phyloP scores from a whole-genome alignment of 2,797 vertebrate genomes.

The Hyperoplus immaculatus region DNA sequence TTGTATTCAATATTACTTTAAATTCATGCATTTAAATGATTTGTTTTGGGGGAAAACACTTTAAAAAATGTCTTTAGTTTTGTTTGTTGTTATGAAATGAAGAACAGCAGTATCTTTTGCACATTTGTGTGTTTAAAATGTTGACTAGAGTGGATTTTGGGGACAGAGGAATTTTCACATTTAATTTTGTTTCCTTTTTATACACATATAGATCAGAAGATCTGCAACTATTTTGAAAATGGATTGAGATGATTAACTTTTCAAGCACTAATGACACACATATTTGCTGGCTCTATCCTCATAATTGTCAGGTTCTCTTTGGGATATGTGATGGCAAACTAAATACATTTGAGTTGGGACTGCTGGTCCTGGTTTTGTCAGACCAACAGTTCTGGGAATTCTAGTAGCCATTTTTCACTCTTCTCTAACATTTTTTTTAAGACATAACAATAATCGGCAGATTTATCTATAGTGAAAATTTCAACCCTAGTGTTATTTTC shows the following conservation, averaged over 20 bases:
- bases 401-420: neutral
- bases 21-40: neutral
- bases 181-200: neutral
- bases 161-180: neutral
- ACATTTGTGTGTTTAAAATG: constrained; percentile 6
- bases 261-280: neutral
- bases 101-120: neutral
- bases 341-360: neutral
- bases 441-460: too few relatives aligned
- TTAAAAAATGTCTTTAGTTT: too few relatives aligned
- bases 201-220: neutral
- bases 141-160: constrained; percentile 2
- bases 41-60: neutral
- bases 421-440: neutral
- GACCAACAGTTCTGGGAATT: neutral
- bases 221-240: neutral
- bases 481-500: neutral
- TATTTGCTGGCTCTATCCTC: neutral
- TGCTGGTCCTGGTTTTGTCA: too few relatives aligned
- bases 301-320: neutral
- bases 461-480: neutral
- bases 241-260: neutral
- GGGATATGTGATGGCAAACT: neutral
- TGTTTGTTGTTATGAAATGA: neutral
- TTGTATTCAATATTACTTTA: neutral